Evolutionary conservation across 2,888 invertebrate species (phyloP).

Genomic region (Oasisia sp.): DNA sequence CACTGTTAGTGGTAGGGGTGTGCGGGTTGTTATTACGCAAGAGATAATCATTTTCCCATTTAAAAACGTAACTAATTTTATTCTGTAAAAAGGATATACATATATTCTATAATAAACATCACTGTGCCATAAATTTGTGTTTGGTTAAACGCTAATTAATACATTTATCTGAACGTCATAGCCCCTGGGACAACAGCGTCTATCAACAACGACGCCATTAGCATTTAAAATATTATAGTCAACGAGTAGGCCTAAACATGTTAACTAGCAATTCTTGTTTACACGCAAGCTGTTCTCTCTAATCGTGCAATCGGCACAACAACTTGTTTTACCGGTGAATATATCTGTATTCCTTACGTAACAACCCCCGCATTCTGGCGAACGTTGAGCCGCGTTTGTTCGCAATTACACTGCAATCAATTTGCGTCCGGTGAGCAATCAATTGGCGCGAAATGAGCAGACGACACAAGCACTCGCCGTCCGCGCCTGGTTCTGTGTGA

Average conservation of each 20-base stretch:
- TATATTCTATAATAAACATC: not conserved
- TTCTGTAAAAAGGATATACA: not conserved
- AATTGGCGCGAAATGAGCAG: not conserved
- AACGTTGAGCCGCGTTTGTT: not conserved
- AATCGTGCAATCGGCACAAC: not conserved
- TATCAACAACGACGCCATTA: not conserved
- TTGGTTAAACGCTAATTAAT: not conserved
- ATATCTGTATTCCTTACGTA: not conserved
- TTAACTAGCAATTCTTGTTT: not conserved
- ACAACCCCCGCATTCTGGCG: not conserved
- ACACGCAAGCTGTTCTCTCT: not conserved
- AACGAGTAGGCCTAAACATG: not conserved
- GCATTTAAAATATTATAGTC: not conserved
- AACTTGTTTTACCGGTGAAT: constrained; percentile 1
- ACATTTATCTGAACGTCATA: not conserved
- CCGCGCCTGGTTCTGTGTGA: not conserved
- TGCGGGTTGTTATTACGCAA: not conserved
- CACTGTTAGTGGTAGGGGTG: not conserved
- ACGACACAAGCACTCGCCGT: not conserved
- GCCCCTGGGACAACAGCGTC: not conserved
- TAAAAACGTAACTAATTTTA: not conserved
- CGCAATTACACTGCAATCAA: not conserved
- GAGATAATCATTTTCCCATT: not conserved
- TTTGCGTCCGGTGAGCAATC: not conserved
- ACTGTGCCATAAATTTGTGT: not conserved